Conservation (phyloP, 2,888 invertebrate genomes). For the Unio delphinus region DNA sequence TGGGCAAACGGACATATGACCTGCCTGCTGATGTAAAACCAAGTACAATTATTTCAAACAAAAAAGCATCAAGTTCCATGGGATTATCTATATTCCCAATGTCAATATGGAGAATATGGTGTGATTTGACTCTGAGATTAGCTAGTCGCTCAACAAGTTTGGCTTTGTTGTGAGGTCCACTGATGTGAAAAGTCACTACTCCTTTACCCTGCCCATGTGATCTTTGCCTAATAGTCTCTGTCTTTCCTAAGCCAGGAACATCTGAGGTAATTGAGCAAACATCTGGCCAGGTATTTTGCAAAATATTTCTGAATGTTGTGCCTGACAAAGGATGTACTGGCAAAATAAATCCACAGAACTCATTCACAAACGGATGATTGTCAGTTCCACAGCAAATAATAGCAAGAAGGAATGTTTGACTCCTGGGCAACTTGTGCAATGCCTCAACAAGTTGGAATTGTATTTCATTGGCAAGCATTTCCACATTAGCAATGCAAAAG, state of each 20-base stretch:
- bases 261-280: constrained; percentile 35
- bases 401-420: constrained; percentile 20
- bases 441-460: constrained; percentile 37
- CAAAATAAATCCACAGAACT: constrained; percentile 15
- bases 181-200: constrained; percentile 36
- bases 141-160: constrained; percentile 26
- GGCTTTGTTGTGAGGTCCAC: constrained; percentile 30
- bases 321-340: constrained; percentile 23
- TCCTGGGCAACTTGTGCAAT: constrained; percentile 11
- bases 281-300: constrained; percentile 17
- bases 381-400: constrained; percentile 39
- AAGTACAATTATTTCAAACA: constrained; percentile 46
- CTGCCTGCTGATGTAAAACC: constrained; percentile 26
- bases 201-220: constrained; percentile 16
- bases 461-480: constrained; percentile 36
- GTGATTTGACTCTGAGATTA: constrained; percentile 10
- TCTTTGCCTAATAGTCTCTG: constrained; percentile 21
- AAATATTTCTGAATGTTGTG: constrained; percentile 10
- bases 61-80: constrained; percentile 34
- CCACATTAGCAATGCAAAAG: constrained; percentile 42
- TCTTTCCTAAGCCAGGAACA: constrained; percentile 44
- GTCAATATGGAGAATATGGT: constrained; percentile 41
- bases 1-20: constrained; percentile 18
- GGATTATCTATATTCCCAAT: constrained; percentile 33
- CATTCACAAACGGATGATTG: constrained; percentile 38